phyloP scores from a whole-genome alignment of 1,140 invertebrate species.

The Heliconius melpomene region DNA sequence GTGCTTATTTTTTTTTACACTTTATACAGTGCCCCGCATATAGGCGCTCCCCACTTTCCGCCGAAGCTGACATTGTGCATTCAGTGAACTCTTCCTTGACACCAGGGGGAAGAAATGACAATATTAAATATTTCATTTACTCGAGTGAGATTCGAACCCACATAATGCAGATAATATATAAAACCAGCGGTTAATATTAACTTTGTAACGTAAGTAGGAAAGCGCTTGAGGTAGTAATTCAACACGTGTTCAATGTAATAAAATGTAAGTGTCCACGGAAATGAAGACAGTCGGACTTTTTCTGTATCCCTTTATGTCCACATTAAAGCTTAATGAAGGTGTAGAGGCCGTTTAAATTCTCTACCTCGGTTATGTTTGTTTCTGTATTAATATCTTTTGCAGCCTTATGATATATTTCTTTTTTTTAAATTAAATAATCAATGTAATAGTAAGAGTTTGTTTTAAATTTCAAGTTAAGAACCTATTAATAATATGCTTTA shows the following conservation, averaged over 20 bases:
- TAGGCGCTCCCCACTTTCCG: no score
- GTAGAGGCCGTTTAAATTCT: slow-evolving; percentile 27
- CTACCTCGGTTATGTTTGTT: slow-evolving; percentile 25
- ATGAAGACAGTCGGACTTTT: slow-evolving; percentile 42
- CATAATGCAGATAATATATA: background rate
- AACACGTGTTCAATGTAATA: slow-evolving; percentile 36
- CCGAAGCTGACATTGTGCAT: no score
- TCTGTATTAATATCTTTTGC: background rate
- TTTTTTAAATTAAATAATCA: background rate
- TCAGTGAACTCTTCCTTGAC: no score
- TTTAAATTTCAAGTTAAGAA: no score
- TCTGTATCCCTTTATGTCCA: slow-evolving; percentile 25
- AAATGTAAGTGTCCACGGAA: slow-evolving; percentile 36
- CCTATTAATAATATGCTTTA: no score
- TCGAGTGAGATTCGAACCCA: no score
- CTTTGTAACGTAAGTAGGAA: background rate
- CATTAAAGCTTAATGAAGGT: slow-evolving; percentile 33
- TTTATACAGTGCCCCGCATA: no score
- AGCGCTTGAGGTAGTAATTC: background rate
- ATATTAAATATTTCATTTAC: no score
- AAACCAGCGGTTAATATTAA: background rate
- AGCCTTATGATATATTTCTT: background rate
- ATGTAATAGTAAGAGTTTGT: no score
- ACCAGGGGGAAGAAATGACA: no score
- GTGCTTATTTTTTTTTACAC: no score